Conservation (phyloP, 2,888 invertebrate genomes). For the Aporophyla lueneburgensis region DNA sequence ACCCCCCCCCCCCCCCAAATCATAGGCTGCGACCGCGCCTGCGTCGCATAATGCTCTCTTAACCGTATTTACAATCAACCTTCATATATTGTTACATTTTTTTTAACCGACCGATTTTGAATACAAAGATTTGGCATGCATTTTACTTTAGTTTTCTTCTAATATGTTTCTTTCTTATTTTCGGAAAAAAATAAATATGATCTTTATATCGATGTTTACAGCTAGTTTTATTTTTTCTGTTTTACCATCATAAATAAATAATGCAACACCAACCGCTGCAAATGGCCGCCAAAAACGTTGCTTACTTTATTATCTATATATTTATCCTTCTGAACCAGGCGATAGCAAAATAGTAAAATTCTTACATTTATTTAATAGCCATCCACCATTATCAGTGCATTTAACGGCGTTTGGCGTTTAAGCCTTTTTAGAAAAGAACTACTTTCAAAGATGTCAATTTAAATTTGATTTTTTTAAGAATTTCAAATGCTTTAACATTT, state of each 20-base stretch:
- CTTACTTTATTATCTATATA: neutral
- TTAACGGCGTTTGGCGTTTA: neutral
- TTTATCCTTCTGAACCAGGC: neutral
- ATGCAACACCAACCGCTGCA: neutral
- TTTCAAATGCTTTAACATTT: no score
- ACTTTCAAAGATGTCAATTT: neutral
- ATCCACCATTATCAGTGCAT: neutral
- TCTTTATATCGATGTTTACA: neutral
- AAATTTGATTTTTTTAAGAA: no score
- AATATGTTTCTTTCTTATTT: neutral
- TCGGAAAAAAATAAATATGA: neutral
- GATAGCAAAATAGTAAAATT: neutral
- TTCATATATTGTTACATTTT: neutral
- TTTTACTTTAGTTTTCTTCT: neutral
- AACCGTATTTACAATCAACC: no score
- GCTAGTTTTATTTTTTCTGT: neutral
- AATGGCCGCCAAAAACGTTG: neutral
- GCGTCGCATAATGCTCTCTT: conserved; percentile 7
- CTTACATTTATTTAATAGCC: neutral
- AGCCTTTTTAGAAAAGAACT: neutral
- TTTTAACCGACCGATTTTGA: neutral
- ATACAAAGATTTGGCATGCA: neutral
- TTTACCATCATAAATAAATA: neutral
- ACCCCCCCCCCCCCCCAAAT: no score
- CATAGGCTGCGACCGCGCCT: no score